Evolutionary conservation across 2,888 invertebrate genomes (phyloP).

Genomic region (Conchocele bisecta): DNA sequence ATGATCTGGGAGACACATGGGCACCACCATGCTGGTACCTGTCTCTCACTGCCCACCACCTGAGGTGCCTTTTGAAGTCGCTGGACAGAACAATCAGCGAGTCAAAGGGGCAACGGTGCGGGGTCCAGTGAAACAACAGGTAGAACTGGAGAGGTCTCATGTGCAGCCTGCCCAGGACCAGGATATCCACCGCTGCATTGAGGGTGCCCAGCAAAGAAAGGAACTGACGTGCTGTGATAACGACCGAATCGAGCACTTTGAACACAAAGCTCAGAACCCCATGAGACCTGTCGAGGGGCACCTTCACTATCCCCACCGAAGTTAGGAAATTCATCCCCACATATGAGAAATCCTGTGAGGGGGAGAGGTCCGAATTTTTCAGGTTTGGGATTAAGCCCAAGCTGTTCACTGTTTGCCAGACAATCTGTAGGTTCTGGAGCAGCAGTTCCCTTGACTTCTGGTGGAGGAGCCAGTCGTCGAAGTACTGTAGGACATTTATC

Average conservation of each 20-base stretch:
- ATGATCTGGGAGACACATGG: too few species aligned
- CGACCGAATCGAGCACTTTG: neutral
- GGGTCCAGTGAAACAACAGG: constrained; percentile 17
- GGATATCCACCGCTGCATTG: constrained; percentile 16
- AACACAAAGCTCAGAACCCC: neutral
- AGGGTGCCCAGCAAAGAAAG: constrained; percentile 15
- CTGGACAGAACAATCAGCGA: neutral
- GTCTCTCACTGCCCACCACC: constrained; percentile 4
- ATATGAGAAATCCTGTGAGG: constrained; percentile 33
- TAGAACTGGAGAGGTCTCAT: constrained; percentile 21
- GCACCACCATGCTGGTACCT: constrained; percentile 1
- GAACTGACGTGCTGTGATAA: constrained; percentile 12
- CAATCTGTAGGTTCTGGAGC: neutral
- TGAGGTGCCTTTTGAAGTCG: neutral
- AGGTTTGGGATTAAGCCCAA: constrained; percentile 5
- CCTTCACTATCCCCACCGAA: neutral
- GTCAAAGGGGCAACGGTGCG: constrained; percentile 2
- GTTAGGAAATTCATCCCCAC: constrained; percentile 11
- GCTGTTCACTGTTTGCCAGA: neutral
- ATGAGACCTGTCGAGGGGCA: neutral
- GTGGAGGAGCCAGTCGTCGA: constrained; percentile 2
- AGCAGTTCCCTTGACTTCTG: neutral
- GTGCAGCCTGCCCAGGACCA: constrained; percentile 19
- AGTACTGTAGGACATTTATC: neutral
- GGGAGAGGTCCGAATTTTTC: constrained; percentile 23